These are phyloP conservation scores for Penaeus vannamei DNA, from an alignment of 1,140 invertebrate genomes.

Conservation along the genomic window DNA sequence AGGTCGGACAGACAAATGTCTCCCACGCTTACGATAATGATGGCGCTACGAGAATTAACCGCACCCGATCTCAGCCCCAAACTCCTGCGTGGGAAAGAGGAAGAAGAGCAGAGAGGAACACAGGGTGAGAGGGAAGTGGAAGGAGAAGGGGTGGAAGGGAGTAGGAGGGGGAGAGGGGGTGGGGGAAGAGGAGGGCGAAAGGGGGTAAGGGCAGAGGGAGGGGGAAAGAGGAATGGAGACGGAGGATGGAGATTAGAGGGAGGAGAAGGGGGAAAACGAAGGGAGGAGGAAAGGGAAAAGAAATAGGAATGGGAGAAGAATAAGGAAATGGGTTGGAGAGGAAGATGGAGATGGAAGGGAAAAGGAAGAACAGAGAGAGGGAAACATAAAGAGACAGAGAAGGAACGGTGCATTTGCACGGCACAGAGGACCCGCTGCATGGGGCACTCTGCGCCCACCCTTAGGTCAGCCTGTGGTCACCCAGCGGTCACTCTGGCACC, in stretches of 20 bases:
- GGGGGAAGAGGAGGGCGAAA: neutral
- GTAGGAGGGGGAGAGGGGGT: neutral
- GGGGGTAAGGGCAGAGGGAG: neutral
- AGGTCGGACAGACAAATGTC: no score
- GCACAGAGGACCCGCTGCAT: no score
- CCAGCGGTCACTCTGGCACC: no score
- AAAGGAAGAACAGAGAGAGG: conserved; percentile 5
- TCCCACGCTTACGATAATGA: no score
- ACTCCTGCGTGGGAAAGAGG: no score
- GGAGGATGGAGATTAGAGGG: neutral
- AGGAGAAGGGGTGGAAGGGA: neutral
- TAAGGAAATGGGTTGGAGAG: neutral
- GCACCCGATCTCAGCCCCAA: no score
- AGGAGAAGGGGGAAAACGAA: neutral
- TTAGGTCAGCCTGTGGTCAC: no score
- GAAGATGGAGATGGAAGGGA: neutral
- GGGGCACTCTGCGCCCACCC: no score
- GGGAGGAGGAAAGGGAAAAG: neutral
- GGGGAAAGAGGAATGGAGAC: neutral
- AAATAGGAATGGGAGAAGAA: neutral
- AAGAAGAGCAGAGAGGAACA: no score
- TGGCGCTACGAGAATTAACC: no score
- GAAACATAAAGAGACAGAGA: neutral
- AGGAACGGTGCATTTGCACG: neutral
- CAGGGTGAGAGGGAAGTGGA: no score